phyloP scores from a whole-genome alignment of 2,888 invertebrate genomes.

The Homarus gammarus region DNA sequence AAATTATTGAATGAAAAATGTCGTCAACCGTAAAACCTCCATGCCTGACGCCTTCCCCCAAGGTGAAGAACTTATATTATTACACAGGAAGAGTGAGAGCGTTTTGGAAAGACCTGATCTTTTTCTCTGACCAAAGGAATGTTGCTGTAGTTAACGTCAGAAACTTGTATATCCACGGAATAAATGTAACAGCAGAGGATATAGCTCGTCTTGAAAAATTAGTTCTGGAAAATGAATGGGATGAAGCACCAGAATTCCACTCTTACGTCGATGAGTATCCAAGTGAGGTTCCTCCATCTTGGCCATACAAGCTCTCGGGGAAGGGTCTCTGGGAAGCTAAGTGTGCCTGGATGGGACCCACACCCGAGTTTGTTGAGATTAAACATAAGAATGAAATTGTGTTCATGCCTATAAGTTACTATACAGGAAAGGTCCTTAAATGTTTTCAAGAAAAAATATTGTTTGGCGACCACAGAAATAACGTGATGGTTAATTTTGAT shows the following conservation, averaged over 20 bases:
- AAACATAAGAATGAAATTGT: conserved; percentile 14
- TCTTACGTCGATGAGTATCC: conserved; percentile 34
- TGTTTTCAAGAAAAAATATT: conserved; percentile 37
- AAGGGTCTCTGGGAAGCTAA: conserved; percentile 43
- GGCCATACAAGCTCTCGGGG: conserved; percentile 33
- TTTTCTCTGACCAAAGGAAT: conserved; percentile 51
- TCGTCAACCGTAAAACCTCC: neutral
- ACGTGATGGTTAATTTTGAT: conserved; percentile 35
- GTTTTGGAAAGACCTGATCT: conserved; percentile 39
- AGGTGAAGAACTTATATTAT: conserved; percentile 32
- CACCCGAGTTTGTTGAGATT: conserved; percentile 23
- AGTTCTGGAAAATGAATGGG: conserved; percentile 16
- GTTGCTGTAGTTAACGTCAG: conserved; percentile 50
- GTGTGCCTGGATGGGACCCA: conserved; percentile 50
- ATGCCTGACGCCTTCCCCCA: neutral
- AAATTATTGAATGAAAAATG: neutral
- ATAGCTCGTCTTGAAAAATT: conserved; percentile 3
- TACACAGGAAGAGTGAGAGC: conserved; percentile 52
- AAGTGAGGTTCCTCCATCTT: conserved; percentile 1
- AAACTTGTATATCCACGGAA: conserved; percentile 42
- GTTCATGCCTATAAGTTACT: conserved; percentile 48
- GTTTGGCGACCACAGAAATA: conserved; percentile 55
- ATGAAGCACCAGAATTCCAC: conserved; percentile 37
- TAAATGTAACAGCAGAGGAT: conserved; percentile 23
- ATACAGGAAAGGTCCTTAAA: conserved; percentile 33